Evolutionary conservation across 2,888 invertebrate species (phyloP), one percentile per base, ranked within the genome.

Genomic region (Drosophila nigritarsus): DNA sequence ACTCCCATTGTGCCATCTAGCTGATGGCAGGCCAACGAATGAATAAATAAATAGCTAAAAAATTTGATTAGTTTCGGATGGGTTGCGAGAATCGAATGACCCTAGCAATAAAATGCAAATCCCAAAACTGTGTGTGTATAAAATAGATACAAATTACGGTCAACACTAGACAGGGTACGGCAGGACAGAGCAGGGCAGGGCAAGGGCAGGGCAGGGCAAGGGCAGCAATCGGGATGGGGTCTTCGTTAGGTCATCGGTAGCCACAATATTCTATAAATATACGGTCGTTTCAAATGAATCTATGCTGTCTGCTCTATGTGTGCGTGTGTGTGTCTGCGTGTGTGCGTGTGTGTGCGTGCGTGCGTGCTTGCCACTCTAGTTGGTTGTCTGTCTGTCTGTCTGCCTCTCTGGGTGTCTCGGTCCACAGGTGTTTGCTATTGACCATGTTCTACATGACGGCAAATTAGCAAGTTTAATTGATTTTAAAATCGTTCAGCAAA

Each of bases 31-130:
- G 40, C 34, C 53, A 62, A 62, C 42, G 54, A 85, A 73, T 85
- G 69, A 83, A 82, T 83, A 83, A 83, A 77, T 82, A 82, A 83
- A 84, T 75, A 61, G 79, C 63, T 69, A 60, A 70, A 80, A 45
- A 82, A 80, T 82, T 87, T 85, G 86, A 83, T 83, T 83, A 87
- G 86, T 71, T 80, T 80, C 75, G 75, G 54, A 66, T 75, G 80
- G 65, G 65, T 61, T 72, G 68, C 78, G 60, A 76, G 65, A 65
- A 56, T 67, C 64, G 60, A 75, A 80, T 76, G 75, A 76, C 58
- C 69, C 50, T 20, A 56, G 78, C 78, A 77, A 80, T 79, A 80
- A 79, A 79, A 77, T 80, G 73, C 67, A 81, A 79, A 79, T 79
- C 77, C 79, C 77, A 61, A 67, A 66, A 49, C 36, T 50, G 24